Evolutionary conservation across 2,888 invertebrate genomes (phyloP), one percentile per base, ranked within the genome.

Genomic region (Agrotis segetum): DNA sequence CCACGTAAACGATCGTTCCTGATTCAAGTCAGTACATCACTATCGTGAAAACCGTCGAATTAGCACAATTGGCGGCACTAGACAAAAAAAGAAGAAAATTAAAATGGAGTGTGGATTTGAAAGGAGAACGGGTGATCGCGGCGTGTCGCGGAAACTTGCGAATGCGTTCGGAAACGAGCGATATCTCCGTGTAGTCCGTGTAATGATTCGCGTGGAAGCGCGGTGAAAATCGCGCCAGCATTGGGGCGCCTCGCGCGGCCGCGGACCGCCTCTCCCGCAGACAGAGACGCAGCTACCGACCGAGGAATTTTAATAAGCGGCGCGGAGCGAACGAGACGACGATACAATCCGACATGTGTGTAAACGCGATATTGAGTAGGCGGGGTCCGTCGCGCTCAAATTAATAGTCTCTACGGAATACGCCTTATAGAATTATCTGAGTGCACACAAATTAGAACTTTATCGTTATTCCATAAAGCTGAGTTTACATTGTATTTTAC

Each of bases 231-330:
- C 96, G 95, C 95, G 93, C 92, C 85, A 91, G 93, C 89, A 95
- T 96, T 96, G 96, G 95, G 92, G 92, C 93, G 93, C 91, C 89
- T 89, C 87, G 90, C 89, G 90, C 90, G 88, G 83, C 84, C 88
- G 88, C 89, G 92, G 88, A 88, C 93, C 93, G 93, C 91, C 95
- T 92, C 93, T 93, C 91, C 84, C 85, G 81, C 82, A 87, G 96
- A 96, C 88, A 92, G 96, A 93, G 96, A 96, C 92, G 94, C 92
- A 93, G 92, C 94, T 94, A 95, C 92, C 91, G 90, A 92, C 90
- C 93, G 93, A 93, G 92, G 96, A 96, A 96, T 96, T 96, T 96
- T 96, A 96, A 96, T 94, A 96, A 95, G 94, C 95, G 95, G 90
- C 94, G 93, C 96, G 95, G 95, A 89, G 92, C 73, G 94, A 96